Percentiles rank a stretch among this genome's conserved stretches.
Conservation (phyloP, 1,140 invertebrate species). For the Aphelenchoides besseyi region DNA sequence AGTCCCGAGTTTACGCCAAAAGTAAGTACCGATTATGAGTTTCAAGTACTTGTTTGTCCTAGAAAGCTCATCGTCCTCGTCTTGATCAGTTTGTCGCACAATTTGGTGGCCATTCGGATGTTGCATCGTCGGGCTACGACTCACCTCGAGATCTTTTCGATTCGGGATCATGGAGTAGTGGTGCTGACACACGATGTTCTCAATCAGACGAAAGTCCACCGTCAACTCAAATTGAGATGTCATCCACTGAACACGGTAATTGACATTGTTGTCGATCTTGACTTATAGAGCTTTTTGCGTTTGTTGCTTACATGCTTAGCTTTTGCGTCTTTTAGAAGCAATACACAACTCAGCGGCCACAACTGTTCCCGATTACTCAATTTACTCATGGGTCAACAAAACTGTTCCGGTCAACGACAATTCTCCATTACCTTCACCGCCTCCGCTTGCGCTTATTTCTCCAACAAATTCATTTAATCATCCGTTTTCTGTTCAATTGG, state of each 20-base stretch:
- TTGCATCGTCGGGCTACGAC: conserved; percentile 14
- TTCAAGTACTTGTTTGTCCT: not conserved
- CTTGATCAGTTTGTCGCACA: not conserved
- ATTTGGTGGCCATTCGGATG: not conserved
- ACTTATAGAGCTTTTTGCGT: no score
- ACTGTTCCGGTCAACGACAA: not conserved
- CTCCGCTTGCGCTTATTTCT: not conserved
- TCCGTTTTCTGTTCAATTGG: not conserved
- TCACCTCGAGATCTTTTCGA: conserved; percentile 15
- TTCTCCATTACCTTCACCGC: not conserved
- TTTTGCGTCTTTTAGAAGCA: not conserved
- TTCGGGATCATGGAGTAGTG: conserved; percentile 24
- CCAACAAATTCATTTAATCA: not conserved
- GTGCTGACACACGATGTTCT: not conserved
- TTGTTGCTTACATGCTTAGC: no score
- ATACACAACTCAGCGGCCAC: not conserved
- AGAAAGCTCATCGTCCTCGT: conserved; percentile 2
- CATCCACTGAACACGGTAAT: not conserved
- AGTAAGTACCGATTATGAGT: not conserved
- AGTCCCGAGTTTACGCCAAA: not conserved
- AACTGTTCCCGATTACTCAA: conserved; percentile 3
- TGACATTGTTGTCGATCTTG: no score
- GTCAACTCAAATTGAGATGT: not conserved
- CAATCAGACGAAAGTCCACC: not conserved
- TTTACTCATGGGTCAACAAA: not conserved